Evolutionary conservation across 2,888 invertebrate genomes (phyloP), one percentile per base, ranked within the genome.

Genomic region (Drosophila yooni): DNA sequence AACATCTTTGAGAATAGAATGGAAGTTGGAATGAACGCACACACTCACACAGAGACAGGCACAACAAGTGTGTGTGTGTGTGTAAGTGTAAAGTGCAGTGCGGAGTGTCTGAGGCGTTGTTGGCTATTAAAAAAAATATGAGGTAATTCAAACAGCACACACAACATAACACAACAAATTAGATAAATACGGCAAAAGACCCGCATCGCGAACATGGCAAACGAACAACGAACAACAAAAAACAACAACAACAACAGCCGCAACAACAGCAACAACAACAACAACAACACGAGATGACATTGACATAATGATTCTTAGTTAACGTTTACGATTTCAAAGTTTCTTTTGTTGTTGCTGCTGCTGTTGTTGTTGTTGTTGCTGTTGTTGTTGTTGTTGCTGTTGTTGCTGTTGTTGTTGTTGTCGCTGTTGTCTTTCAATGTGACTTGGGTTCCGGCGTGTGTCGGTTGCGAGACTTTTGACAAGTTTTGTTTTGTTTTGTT

Each of bases 231-330:
- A 61, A 61, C 63, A 71, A 52, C 36, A 61, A 18, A 33, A 33
- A 33, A 33, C 33, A 33, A 33, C 18, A 27, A 4, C 48, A 50
- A n/a, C 61, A 48, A 43, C 56, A 68, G 69, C 53, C 21, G 21
- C 21, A 66, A 53, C 43, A 70, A 46, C 57, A 70, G 11, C 6
- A 51, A 3, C 56, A 68, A 65, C 53, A 66, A 53, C 43, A 70
- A 46, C 57, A 71, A 74, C 67, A 70, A 64, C 50, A 76, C 57
- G 71, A 65, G 57, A 63, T 84, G 84, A 89, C 85, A 89, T 88
- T 85, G 85, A 85, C 89, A 85, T 85, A 85, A 85, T 85, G 85
- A 88, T 85, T 85, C 85, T 85, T 84, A 84, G 89, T 76, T 79
- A 81, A 64, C 69, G 79, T 81, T 81, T 76, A 81, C 83, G 76